These are phyloP conservation scores for Bungarus multicinctus DNA, from an alignment of 2,113 vertebrate species.

Conservation along the genomic window DNA sequence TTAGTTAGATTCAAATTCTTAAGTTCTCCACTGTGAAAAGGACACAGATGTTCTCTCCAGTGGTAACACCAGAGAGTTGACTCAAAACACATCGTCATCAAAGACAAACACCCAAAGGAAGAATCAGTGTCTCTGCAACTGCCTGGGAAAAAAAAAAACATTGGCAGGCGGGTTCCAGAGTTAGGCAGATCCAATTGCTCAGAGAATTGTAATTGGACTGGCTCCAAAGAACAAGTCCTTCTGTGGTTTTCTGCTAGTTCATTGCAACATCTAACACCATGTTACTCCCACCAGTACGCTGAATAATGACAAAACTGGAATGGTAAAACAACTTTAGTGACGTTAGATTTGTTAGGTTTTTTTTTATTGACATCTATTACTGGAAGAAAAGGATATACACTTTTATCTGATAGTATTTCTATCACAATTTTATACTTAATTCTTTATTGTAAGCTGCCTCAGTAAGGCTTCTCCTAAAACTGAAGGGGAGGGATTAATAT, in stretches of 20 bases:
- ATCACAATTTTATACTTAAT: no score
- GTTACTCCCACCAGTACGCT: not conserved
- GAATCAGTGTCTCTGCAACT: not conserved
- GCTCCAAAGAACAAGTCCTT: not conserved
- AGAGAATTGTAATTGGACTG: not conserved
- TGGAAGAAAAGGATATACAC: not conserved
- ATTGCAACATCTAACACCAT: not conserved
- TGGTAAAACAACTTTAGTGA: not conserved
- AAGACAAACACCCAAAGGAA: not conserved
- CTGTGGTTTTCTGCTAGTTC: not conserved
- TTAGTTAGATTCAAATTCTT: not conserved
- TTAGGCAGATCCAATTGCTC: not conserved
- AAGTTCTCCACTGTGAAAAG: constrained; percentile 2
- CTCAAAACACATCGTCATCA: not conserved
- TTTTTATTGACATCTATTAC: not conserved
- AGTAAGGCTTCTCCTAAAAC: not conserved
- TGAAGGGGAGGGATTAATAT: not conserved
- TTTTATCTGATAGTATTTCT: not conserved
- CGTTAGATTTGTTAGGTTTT: not conserved
- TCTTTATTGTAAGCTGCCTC: not conserved
- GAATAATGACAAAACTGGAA: not conserved
- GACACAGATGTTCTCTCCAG: constrained; percentile 29
- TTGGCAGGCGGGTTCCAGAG: not conserved
- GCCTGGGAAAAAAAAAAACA: not conserved
- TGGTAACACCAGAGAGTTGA: not conserved